These are phyloP conservation scores for Cremastinae sp. DNA, from an alignment of 2,888 invertebrate species.

Conservation along the genomic window DNA sequence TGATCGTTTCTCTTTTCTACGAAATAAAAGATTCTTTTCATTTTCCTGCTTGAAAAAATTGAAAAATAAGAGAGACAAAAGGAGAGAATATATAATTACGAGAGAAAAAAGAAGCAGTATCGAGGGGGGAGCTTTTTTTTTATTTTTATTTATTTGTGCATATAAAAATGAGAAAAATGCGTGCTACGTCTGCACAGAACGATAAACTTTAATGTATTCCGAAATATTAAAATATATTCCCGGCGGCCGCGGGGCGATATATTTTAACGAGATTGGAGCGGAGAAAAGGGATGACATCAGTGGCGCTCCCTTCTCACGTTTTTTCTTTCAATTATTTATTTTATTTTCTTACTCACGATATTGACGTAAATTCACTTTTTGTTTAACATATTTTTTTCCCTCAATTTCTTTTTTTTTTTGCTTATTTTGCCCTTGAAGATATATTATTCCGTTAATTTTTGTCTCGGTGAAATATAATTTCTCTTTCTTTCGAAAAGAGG, in stretches of 20 bases:
- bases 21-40: too few species aligned
- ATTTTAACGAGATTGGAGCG: constrained; percentile 75
- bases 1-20: too few species aligned
- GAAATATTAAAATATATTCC: constrained; percentile 81
- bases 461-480: too few species aligned
- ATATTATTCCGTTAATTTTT: too few species aligned
- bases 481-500: not conserved
- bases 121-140: not conserved
- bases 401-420: too few species aligned
- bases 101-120: not conserved
- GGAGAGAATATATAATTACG: not conserved
- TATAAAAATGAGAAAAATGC: constrained; percentile 22
- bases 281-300: constrained; percentile 19
- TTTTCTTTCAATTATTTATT: constrained; percentile 30
- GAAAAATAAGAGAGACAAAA: too few species aligned
- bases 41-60: too few species aligned
- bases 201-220: constrained; percentile 80
- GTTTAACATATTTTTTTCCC: too few species aligned
- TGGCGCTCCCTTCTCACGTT: not conserved
- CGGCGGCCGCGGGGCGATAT: constrained; percentile 72
- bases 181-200: constrained; percentile 63
- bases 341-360: constrained; percentile 12
- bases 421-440: too few species aligned
- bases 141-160: constrained; percentile 20
- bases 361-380: too few species aligned